Evolutionary conservation across 2,797 vertebrate genomes (phyloP), one percentile per base, ranked within the genome.

Genomic region (Staurois parvus): DNA sequence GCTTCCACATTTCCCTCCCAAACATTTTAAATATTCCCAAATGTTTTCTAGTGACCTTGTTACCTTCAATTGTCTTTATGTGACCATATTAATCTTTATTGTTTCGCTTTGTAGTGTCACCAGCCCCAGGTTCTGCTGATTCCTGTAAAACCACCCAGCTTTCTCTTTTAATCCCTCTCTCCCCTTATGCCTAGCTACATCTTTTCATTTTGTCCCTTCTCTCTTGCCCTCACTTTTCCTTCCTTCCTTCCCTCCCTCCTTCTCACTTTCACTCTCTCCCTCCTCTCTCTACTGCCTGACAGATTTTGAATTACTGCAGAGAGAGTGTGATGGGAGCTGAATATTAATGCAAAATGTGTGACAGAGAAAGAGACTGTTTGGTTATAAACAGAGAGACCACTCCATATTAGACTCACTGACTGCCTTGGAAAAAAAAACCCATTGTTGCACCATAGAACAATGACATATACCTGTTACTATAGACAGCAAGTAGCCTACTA

Each of bases 301-400:
- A 92, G 91, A 91, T 94, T 95, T 94, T 93, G 94, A 94, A 95
- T 95, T 94, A 95, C 92, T 89, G 89, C 90, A 91, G 90, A 91
- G 91, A 87, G 89, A 89, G 89, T 82, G 79, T 88, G 90, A 90
- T 90, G 89, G 91, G 90, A 92, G 90, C 90, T 79, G 91, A 92
- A 94, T 94, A 91, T 93, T 94, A 94, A 95, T 93, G 90, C 79
- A 88, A 82, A 89, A 87, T 84, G 67, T 64, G 32, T 86, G 83
- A 82, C 81, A 92, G 87, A 88, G 88, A 88, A 88, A 86, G 82
- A 85, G 77, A 79, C 78, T 74, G 67, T 70, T 59, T 72, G 69
- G 64, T 59, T 72, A 79, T 70, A 85, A 59, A 81, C 70, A 74
- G n/a, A 66, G 80, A 87, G 83, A 84, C 52, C 64, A 37, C 74